phyloP scores from a whole-genome alignment of 1,140 invertebrate genomes.

The Leptoteleia sp. region DNA sequence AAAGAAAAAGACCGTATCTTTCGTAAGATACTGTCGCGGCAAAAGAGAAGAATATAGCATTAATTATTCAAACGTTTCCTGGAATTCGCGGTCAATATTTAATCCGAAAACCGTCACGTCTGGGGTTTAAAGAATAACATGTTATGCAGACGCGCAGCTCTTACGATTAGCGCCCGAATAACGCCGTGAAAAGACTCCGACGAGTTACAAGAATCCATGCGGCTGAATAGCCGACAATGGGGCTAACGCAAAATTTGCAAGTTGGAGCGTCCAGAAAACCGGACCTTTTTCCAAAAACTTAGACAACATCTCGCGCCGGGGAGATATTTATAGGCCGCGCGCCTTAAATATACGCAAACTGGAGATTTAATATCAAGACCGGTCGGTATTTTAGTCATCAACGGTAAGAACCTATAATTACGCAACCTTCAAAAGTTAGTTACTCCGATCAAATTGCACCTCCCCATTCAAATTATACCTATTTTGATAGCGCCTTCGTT shows the following conservation, averaged over 20 bases:
- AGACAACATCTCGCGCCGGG: neutral
- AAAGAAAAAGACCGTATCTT: neutral
- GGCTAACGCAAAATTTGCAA: too few species aligned
- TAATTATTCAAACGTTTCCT: conserved; percentile 34
- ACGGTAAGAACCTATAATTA: conserved; percentile 43
- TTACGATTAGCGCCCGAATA: too few species aligned
- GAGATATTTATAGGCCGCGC: conserved; percentile 34
- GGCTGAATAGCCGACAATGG: too few species aligned
- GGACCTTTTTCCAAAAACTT: neutral
- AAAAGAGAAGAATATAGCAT: conserved; percentile 4
- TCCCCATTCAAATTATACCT: conserved; percentile 29
- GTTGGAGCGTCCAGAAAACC: too few species aligned
- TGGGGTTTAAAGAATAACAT: too few species aligned
- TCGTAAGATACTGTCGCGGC: neutral
- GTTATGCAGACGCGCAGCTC: too few species aligned
- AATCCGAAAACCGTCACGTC: conserved; percentile 33
- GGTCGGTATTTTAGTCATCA: conserved; percentile 41
- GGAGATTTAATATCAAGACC: conserved; percentile 21
- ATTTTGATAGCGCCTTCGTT: conserved; percentile 14
- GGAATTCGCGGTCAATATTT: conserved; percentile 28
- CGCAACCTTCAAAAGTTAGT: conserved; percentile 31
- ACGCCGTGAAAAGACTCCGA: too few species aligned
- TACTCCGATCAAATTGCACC: conserved; percentile 20
- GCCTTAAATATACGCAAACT: neutral
- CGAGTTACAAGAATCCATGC: too few species aligned